phyloP scores from a whole-genome alignment of 2,113 vertebrate genomes.

The Sander vitreus region DNA sequence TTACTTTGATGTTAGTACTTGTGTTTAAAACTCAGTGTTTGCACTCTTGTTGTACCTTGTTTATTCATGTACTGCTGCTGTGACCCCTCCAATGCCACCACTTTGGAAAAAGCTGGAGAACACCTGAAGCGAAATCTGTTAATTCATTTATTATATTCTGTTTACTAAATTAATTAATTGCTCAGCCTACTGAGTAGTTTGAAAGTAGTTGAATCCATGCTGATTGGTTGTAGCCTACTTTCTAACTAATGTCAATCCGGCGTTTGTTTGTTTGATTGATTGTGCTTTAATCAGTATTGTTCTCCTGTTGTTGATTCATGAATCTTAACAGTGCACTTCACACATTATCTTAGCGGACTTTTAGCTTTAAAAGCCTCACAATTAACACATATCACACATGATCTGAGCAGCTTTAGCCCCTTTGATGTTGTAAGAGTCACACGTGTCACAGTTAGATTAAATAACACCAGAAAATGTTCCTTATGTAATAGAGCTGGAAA shows the following conservation, averaged over 20 bases:
- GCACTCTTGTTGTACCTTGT: not conserved
- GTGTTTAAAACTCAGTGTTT: not conserved
- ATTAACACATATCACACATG: not conserved
- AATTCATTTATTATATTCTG: not conserved
- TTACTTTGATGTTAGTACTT: not conserved
- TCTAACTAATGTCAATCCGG: not conserved
- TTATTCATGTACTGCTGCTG: too few relatives aligned
- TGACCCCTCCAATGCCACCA: not conserved
- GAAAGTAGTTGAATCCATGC: not conserved
- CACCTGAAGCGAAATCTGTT: not conserved
- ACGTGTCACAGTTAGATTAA: not conserved
- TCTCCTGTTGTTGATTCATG: slow-evolving; percentile 10
- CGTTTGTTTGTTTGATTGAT: slow-evolving; percentile 12
- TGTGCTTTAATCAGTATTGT: slow-evolving; percentile 38
- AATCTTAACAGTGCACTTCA: slow-evolving; percentile 34
- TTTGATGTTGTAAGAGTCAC: slow-evolving; percentile 13
- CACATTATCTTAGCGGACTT: slow-evolving; percentile 36
- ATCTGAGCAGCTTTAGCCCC: slow-evolving; percentile 5
- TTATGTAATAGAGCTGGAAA: not conserved
- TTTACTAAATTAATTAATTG: not conserved
- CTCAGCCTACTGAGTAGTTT: not conserved
- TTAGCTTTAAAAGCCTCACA: not conserved
- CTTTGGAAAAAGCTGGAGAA: not conserved
- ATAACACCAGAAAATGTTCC: not conserved
- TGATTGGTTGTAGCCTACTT: not conserved